A percentile compares a stretch with the other conserved stretches of the same genome.
phyloP scores from a whole-genome alignment of 2,797 vertebrate genomes.

The Cryptoprocta ferox region DNA sequence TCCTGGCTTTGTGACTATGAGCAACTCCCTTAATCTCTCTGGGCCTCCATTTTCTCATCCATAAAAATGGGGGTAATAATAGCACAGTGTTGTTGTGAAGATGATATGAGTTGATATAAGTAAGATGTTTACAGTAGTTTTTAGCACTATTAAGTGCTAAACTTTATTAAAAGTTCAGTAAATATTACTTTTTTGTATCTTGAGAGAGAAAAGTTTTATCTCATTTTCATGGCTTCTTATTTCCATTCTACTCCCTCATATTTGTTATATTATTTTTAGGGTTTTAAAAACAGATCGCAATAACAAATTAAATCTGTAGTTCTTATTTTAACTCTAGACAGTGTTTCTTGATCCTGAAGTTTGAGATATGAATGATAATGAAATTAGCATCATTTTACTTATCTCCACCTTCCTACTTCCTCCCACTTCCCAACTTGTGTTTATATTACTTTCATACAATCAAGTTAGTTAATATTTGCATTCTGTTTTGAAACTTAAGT shows the following conservation, averaged over 20 bases:
- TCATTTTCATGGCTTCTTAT: neutral
- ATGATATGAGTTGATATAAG: neutral
- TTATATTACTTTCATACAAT: constrained; percentile 12
- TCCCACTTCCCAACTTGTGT: neutral
- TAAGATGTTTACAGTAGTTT: neutral
- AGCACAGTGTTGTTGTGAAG: neutral
- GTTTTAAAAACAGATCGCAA: neutral
- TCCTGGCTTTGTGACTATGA: neutral
- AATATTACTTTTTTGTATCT: constrained; percentile 34
- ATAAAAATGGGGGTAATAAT: constrained; percentile 38
- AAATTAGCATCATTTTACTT: neutral
- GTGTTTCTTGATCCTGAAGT: constrained; percentile 39
- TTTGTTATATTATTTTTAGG: neutral
- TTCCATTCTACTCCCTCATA: neutral
- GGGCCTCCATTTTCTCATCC: constrained; percentile 21
- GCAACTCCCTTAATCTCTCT: neutral
- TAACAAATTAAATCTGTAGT: neutral
- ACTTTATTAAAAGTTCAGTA: neutral
- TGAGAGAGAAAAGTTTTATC: constrained; percentile 8
- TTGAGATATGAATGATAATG: neutral
- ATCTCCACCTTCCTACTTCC: neutral
- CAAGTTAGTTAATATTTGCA: constrained; percentile 33
- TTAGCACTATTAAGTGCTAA: too few species aligned
- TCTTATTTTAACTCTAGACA: constrained; percentile 15
- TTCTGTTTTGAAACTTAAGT: constrained; percentile 33